Evolutionary conservation across 2,888 invertebrate genomes (phyloP), one percentile per base, ranked within the genome.

Genomic region (Cantharis rufa): DNA sequence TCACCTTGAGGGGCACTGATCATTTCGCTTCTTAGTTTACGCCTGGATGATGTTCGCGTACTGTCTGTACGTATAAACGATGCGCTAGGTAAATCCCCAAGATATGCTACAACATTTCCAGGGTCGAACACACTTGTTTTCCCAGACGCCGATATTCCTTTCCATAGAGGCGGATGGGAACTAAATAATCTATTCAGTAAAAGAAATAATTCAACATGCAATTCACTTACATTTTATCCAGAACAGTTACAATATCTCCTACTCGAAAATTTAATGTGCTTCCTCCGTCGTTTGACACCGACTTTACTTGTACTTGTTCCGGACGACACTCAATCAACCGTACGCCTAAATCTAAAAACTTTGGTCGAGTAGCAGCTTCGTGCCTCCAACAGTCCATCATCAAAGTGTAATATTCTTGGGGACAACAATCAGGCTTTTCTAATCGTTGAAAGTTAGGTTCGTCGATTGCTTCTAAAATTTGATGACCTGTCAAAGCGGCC

Each of bases 331-430:
- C 95, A 0, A 95, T 94, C 80, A 99, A 87, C 72, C 93, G 90
- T 13, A 92, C 91, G 71, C 93, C 92, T 21, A 99, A 91, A 80
- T 98, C 97, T 70, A 93, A 92, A 87, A 99, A 99, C 78, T 94
- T 95, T 0, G 99, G 99, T 78, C 99, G 90, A 81, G 94, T 92
- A 48, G 91, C 91, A 0, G 97, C 94, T 82, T 98, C 97, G 85
- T 98, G 98, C 77, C 95, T 93, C 99, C 99, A 99, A 87, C 99
- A 99, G 85, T 96, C 95, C 82, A 95, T 90, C 98, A 99, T 98
- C 11, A 97, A 89, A 10, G 92, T 91, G 86, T 96, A 98, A 87
- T 97, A 97, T 62, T 96, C 96, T 81, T 95, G 93, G 0, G 99
- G 98, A 86, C 98, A 98, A 84, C 96, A 96, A 84, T 98, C 98